These are phyloP conservation scores for Stylophora pistillata DNA, from an alignment of 64 coral and sea anemone genomes.

Conservation along the genomic window DNA sequence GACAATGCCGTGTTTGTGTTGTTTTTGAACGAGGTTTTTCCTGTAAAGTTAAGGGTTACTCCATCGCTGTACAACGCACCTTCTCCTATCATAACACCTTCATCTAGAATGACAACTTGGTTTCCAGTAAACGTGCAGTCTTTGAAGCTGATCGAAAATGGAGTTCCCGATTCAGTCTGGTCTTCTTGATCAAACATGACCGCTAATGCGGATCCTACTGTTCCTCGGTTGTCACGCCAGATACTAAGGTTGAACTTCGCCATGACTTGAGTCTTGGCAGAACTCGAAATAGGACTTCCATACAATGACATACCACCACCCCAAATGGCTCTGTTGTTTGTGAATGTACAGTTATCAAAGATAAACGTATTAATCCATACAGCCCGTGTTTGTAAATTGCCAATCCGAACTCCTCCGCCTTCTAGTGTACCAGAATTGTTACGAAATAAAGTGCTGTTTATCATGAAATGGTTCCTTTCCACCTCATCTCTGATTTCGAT, in stretches of 20 bases:
- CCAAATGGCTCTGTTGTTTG: constrained; percentile 53
- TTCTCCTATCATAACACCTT: constrained; percentile 58
- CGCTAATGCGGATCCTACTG: constrained; percentile 65
- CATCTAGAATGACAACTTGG: constrained; percentile 25
- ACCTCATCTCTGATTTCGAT: constrained; percentile 27
- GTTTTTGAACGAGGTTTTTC: constrained; percentile 28
- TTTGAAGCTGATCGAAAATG: constrained; percentile 56
- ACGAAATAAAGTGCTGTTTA: constrained; percentile 37
- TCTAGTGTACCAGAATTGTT: constrained; percentile 53
- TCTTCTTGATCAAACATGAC: constrained; percentile 63
- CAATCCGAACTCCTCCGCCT: constrained; percentile 75
- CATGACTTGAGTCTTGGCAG: constrained; percentile 16
- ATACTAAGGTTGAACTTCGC: constrained; percentile 5
- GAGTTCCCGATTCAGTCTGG: constrained; percentile 65
- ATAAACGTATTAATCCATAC: constrained; percentile 5
- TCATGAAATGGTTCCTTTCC: constrained; percentile 34
- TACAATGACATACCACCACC: constrained; percentile 73
- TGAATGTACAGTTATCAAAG: constrained; percentile 40
- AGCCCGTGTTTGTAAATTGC: background rate
- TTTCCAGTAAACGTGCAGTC: constrained; percentile 53
- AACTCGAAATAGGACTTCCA: constrained; percentile 38
- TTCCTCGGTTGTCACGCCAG: constrained; percentile 58
- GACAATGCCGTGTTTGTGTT: constrained; percentile 69
- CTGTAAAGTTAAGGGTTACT: constrained; percentile 32
- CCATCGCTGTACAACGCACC: constrained; percentile 67